phyloP scores from a whole-genome alignment of 2,797 vertebrate genomes.

The Lycodopsis pacificus region DNA sequence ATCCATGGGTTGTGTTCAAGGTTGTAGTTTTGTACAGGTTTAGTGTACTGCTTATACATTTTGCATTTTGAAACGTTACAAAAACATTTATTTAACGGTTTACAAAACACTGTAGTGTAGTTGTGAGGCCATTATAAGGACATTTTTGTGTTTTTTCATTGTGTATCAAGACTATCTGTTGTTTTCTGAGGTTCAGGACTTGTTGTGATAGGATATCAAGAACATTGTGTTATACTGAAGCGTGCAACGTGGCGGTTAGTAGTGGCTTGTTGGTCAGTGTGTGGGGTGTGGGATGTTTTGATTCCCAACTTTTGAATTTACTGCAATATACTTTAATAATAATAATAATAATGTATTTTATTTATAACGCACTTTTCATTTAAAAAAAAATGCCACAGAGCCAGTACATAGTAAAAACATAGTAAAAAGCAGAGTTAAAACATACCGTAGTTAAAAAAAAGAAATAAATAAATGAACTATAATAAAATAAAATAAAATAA shows the following conservation, averaged over 20 bases:
- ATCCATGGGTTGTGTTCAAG: conserved; percentile 10
- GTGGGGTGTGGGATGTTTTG: neutral
- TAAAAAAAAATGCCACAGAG: no score
- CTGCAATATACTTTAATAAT: neutral
- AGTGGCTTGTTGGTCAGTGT: neutral
- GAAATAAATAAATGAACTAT: no score
- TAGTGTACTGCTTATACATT: neutral
- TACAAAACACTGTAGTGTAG: neutral
- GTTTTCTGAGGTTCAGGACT: neutral
- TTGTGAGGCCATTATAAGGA: neutral
- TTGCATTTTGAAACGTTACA: neutral
- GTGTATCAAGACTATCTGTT: neutral
- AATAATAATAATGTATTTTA: no score
- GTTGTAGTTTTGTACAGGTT: neutral
- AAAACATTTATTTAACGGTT: neutral
- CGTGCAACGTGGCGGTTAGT: neutral
- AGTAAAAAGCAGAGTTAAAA: no score
- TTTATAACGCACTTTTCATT: no score
- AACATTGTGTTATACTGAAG: neutral
- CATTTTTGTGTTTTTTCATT: neutral
- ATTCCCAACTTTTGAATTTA: neutral
- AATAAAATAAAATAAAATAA: no score
- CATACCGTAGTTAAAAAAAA: no score
- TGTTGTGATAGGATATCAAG: conserved; percentile 8
- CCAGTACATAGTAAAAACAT: no score